A percentile compares a stretch with the other conserved stretches of the same genome.
These are phyloP conservation scores for Microtus ochrogaster DNA, from an alignment of 2,113 vertebrate genomes.

Conservation along the genomic window DNA sequence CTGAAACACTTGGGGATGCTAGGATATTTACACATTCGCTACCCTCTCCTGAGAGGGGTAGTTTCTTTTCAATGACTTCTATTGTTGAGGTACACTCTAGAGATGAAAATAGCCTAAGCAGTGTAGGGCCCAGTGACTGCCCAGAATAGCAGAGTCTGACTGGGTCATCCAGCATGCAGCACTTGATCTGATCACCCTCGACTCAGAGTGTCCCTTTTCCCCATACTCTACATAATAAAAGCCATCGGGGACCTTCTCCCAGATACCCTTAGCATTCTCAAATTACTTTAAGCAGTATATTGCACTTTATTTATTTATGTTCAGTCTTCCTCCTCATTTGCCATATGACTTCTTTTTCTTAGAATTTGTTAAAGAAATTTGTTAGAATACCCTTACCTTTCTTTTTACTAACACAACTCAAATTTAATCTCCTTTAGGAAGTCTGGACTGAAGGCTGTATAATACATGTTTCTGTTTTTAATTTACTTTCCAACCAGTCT, in stretches of 20 bases:
- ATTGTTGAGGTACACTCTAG: background rate
- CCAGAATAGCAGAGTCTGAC: background rate
- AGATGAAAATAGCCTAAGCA: rapidly evolving
- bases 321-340: background rate
- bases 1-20: rapidly evolving
- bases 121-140: rapidly evolving
- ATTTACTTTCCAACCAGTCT: background rate
- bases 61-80: background rate
- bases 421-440: background rate
- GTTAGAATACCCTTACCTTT: background rate
- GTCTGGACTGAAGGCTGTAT: background rate
- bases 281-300: background rate
- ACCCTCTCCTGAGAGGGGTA: background rate
- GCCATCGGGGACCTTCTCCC: too few species aligned
- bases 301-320: background rate
- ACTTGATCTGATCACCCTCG: background rate
- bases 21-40: background rate
- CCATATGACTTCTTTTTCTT: background rate
- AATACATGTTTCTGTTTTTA: background rate
- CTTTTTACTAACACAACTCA: background rate
- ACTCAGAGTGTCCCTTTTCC: background rate
- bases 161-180: background rate
- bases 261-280: background rate
- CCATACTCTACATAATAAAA: background rate
- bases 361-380: background rate